These are phyloP conservation scores for Lissocephala sabroskyi DNA, from an alignment of 2,888 invertebrate genomes.

Conservation along the genomic window DNA sequence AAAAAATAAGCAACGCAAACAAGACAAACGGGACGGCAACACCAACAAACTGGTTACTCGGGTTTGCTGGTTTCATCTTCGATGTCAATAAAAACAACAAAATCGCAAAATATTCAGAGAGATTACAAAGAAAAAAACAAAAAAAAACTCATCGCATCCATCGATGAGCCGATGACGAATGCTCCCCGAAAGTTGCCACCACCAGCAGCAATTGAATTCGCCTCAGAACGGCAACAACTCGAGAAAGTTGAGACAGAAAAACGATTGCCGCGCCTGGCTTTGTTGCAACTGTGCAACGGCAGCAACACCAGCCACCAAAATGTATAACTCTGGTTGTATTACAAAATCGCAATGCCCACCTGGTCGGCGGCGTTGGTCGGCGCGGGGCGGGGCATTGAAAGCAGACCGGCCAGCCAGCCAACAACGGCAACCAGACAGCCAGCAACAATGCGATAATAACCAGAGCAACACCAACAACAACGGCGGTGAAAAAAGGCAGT, in stretches of 20 bases:
- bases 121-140: constrained; percentile 6
- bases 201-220: constrained; percentile 27
- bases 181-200: constrained; percentile 3
- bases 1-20: constrained; percentile 8
- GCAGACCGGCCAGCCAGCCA: constrained; percentile 6
- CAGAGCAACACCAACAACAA: constrained; percentile 14
- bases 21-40: constrained; percentile 14
- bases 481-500: not conserved
- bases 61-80: constrained; percentile 62
- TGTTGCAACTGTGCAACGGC: too few relatives aligned
- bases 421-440: constrained; percentile 3
- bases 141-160: not conserved
- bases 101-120: constrained; percentile 20
- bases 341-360: constrained; percentile 36
- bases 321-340: constrained; percentile 61
- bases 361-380: too few relatives aligned
- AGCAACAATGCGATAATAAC: constrained; percentile 2
- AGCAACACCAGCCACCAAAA: too few relatives aligned
- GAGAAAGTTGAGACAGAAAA: too few relatives aligned
- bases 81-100: constrained; percentile 52
- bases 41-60: constrained; percentile 58
- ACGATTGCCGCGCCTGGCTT: too few relatives aligned
- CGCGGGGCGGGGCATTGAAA: too few relatives aligned
- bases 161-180: too few relatives aligned
- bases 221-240: constrained; percentile 1